Percentiles rank a stretch among this genome's conserved stretches.
Evolutionary conservation across 2,113 vertebrate genomes (phyloP).

Genomic region (Gopherus flavomarginatus): DNA sequence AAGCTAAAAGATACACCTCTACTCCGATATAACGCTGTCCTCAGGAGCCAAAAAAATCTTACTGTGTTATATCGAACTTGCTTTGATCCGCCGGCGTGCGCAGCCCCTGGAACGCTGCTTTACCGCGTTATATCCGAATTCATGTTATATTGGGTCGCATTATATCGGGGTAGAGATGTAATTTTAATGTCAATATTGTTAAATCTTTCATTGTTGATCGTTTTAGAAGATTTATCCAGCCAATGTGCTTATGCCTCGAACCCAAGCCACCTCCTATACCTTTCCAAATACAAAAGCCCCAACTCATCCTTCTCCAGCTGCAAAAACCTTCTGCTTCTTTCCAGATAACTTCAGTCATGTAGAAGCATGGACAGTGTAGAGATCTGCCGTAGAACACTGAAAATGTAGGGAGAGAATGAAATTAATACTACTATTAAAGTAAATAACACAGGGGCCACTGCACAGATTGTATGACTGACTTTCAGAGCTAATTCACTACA

Average conservation of each 20-base stretch:
- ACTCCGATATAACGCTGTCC: too few species aligned
- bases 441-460: not conserved
- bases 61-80: too few species aligned
- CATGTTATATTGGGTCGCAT: too few species aligned
- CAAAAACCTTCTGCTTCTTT: not conserved
- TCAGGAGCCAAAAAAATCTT: too few species aligned
- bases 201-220: not conserved
- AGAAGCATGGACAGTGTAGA: not conserved
- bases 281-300: not conserved
- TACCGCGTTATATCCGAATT: too few species aligned
- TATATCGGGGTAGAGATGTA: too few species aligned
- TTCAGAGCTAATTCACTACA: slow-evolving; percentile 20
- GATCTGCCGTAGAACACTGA: not conserved
- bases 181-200: not conserved
- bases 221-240: not conserved
- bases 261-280: not conserved
- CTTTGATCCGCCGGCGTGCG: too few species aligned
- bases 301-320: not conserved
- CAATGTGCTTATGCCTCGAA: not conserved
- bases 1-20: not conserved
- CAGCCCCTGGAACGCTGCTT: too few species aligned
- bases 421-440: not conserved
- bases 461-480: not conserved
- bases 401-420: slow-evolving; percentile 1
- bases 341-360: not conserved